Percentiles rank a stretch among this genome's conserved stretches.
Evolutionary conservation across 2,797 vertebrate genomes (phyloP).

Genomic region (Lithobates sylvaticus): DNA sequence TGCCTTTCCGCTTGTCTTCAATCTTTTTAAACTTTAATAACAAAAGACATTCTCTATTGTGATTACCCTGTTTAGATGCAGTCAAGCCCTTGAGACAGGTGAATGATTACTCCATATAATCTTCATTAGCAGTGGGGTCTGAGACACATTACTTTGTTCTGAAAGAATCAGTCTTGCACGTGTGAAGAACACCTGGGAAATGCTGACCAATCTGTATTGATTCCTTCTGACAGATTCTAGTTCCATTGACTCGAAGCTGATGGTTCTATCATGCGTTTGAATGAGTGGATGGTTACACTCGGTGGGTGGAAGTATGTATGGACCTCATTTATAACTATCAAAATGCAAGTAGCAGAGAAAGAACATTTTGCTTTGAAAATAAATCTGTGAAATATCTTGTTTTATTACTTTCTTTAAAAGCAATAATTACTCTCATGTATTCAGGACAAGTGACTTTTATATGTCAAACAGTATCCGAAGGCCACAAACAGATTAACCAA

Average conservation of each 20-base stretch:
- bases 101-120: constrained; percentile 16
- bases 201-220: constrained; percentile 23
- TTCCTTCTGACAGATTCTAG: constrained; percentile 22
- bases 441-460: background rate
- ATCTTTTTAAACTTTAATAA: background rate
- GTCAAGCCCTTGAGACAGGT: constrained; percentile 4
- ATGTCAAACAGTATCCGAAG: background rate
- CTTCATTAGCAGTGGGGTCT: background rate
- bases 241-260: constrained; percentile 31
- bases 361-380: background rate
- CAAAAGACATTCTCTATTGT: constrained; percentile 6
- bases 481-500: background rate
- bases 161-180: background rate
- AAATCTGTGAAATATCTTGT: background rate
- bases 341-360: constrained; percentile 1
- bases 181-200: constrained; percentile 20
- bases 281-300: background rate
- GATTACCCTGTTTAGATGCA: background rate
- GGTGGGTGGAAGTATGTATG: background rate
- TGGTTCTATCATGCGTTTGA: constrained; percentile 11
- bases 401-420: background rate
- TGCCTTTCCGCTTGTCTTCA: background rate
- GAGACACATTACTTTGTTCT: constrained; percentile 20
- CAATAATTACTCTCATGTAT: background rate
- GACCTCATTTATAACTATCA: background rate